These are phyloP conservation scores for Callyntrura sp. DNA, from an alignment of 2,888 invertebrate genomes.

Conservation along the genomic window DNA sequence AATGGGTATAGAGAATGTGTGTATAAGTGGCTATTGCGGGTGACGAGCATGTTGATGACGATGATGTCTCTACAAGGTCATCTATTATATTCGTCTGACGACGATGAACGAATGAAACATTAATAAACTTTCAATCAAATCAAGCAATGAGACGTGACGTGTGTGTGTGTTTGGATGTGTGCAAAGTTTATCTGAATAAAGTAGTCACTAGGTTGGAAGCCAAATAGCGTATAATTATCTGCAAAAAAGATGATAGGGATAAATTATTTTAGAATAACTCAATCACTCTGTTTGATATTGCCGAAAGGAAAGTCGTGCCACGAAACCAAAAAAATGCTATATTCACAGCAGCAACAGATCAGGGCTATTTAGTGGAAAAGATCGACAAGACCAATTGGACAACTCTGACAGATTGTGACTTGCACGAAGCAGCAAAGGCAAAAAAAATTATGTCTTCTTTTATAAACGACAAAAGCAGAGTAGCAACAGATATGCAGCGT, in stretches of 20 bases:
- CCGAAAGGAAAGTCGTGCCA: constrained; percentile 36
- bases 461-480: no score
- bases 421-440: no score
- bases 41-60: background rate
- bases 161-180: no score
- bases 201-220: background rate
- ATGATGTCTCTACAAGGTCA: constrained; percentile 65
- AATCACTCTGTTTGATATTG: constrained; percentile 53
- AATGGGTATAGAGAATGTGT: no score
- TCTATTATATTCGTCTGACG: constrained; percentile 49
- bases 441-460: no score
- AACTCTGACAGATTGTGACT: no score
- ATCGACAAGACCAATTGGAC: no score
- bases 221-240: constrained; percentile 13
- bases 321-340: background rate
- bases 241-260: constrained; percentile 27
- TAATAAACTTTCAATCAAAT: constrained; percentile 67
- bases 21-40: no score
- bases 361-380: no score
- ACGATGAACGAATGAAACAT: background rate
- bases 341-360: background rate
- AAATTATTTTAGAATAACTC: constrained; percentile 59
- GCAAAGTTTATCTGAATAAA: no score
- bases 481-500: no score
- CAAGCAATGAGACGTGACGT: constrained; percentile 31